These are phyloP conservation scores for Synergus japonicus DNA, from an alignment of 2,888 invertebrate genomes.

Conservation along the genomic window DNA sequence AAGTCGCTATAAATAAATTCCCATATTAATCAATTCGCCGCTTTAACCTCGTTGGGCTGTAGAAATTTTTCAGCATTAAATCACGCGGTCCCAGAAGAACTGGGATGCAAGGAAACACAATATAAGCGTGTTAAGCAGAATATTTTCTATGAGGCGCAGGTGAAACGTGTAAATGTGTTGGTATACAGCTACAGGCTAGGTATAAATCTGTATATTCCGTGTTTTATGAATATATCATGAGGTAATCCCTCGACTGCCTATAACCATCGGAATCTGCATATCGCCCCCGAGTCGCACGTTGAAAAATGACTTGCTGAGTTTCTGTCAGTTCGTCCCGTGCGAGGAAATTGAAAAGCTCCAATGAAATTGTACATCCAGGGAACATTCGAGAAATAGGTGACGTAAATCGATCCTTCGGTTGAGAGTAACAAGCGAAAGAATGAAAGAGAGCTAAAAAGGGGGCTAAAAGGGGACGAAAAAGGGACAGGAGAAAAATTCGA, in stretches of 20 bases:
- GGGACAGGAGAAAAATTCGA: constrained; percentile 44
- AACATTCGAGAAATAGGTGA: constrained; percentile 44
- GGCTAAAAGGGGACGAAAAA: neutral
- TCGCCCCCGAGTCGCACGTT: constrained; percentile 45
- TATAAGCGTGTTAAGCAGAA: constrained; percentile 40
- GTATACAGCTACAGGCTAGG: neutral
- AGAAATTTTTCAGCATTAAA: constrained; percentile 25
- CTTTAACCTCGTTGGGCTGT: constrained; percentile 7
- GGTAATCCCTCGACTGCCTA: constrained; percentile 58
- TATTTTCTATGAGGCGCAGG: constrained; percentile 50
- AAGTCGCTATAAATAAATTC: neutral
- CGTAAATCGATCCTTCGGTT: constrained; percentile 53
- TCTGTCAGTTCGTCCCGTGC: constrained; percentile 46
- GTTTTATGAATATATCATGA: constrained; percentile 66
- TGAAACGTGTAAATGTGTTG: constrained; percentile 45
- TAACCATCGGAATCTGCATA: constrained; percentile 61
- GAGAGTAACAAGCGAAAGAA: constrained; percentile 45
- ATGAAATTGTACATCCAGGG: constrained; percentile 57
- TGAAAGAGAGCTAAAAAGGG: constrained; percentile 38
- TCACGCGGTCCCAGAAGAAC: constrained; percentile 1
- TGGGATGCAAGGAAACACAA: constrained; percentile 17
- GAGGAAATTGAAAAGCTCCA: constrained; percentile 64
- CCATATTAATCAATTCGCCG: constrained; percentile 16
- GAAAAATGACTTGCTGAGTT: constrained; percentile 52
- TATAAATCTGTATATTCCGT: constrained; percentile 21